Base-by-base conservation (phyloP, 2,888 invertebrate species). In the Encarsia formosa region DNA sequence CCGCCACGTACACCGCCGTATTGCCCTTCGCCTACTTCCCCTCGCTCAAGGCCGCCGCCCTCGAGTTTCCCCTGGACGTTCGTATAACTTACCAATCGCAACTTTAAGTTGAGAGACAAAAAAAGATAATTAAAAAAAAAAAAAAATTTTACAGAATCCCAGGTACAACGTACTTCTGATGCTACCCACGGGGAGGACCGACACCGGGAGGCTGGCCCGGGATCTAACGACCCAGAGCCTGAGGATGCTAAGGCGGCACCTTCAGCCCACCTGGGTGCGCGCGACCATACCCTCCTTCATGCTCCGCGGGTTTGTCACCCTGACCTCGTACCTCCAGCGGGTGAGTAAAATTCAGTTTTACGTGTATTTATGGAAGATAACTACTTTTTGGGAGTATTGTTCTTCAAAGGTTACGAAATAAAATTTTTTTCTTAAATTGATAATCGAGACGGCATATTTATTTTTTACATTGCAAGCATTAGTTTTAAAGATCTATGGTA, bases 271-370 rank as follows among this genome's bases (percentile, higher is more conserved):
- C 24, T 83, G 86, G 71, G 86, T 91, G 13, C 81, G 82, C 60
- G 88, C 88, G 1, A 81, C 85, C 24, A 86, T 91, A 54, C 91
- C 91, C 0, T 87, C 87, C 64, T 91, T 91, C 67, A 85, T 80
- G 70, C 78, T 90, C 19, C 85, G 86, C 57, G 90, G 90, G 40
- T 87, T 86, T 63, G 84, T 90, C 60, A 84, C 85, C 42, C 77
- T 91, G 43, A 90, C 90, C n/a, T 84, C 86, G 45, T 86, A 87
- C 65, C 77, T 91, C 56, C 88, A 89, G 71, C 85, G 86, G 81
- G 91, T 90, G 76, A 78, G 77, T 61, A n/a, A n/a, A n/a, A n/a
- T n/a, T n/a, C n/a, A n/a, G n/a, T n/a, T n/a, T n/a, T n/a, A n/a
- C n/a, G n/a, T n/a, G n/a, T n/a, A n/a, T n/a, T n/a, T n/a, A n/a